Conservation (phyloP, 2,797 vertebrate species). For the Danio aesculapii region DNA sequence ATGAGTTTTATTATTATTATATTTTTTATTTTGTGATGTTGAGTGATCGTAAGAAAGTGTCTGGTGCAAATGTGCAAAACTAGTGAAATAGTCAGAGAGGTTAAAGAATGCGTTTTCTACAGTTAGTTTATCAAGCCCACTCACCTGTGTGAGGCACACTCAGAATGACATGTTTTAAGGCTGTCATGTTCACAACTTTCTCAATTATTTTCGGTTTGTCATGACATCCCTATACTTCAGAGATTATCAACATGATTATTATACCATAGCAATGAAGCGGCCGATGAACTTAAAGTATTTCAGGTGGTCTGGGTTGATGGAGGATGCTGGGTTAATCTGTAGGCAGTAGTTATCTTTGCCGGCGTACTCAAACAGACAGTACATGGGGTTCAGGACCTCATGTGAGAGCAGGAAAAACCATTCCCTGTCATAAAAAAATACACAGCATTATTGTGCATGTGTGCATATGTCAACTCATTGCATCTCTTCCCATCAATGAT, state of each 20-base stretch:
- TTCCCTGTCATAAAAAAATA: conserved; percentile 81
- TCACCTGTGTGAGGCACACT: no score
- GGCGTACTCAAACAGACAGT: conserved; percentile 98
- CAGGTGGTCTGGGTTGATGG: conserved; percentile 98
- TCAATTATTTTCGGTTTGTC: no score
- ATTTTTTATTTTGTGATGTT: no score
- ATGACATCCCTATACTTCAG: no score
- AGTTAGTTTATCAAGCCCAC: no score
- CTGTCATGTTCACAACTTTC: no score
- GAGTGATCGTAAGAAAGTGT: no score
- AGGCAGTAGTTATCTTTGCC: conserved; percentile 99
- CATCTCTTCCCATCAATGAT: not conserved
- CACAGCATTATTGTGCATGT: not conserved
- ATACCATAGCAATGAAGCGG: conserved; percentile 98
- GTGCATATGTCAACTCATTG: not conserved
- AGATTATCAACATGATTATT: conserved; percentile 29
- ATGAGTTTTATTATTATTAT: no score
- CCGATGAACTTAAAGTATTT: conserved; percentile 99
- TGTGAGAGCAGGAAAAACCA: conserved; percentile 99
- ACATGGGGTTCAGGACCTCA: conserved; percentile 98
- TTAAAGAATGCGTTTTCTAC: no score
- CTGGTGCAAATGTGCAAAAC: no score
- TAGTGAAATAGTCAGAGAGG: no score
- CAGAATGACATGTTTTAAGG: no score
- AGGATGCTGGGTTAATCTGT: conserved; percentile 98